Evolutionary conservation across 2,888 invertebrate species (phyloP), one percentile per base, ranked within the genome.

Genomic region (Thelaira solivaga): DNA sequence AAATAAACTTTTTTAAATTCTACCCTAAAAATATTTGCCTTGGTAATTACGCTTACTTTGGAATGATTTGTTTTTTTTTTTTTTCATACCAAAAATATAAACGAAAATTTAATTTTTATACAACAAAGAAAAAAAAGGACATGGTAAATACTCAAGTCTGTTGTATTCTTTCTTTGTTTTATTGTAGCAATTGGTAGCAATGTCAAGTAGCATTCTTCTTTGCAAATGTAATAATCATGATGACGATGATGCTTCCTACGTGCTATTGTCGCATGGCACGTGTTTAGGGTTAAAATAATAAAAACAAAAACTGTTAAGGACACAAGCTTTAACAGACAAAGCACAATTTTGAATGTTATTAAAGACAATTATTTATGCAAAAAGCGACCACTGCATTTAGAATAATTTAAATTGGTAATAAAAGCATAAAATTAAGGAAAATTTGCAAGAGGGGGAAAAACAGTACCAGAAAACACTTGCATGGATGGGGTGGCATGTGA

Each of bases 241-340:
- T 62, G 76, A 72, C 53, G 18, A 72, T 74, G 74, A 78, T 78
- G 64, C 69, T 55, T 67, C 61, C n/a, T 74, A 78, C 74, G 78
- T 78, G 78, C 47, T 71, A 11, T 55, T 61, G 47, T 65, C 55
- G 29, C 55, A 39, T 71, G 65, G 59, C 65, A 78, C 74, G 74
- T 69, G 74, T 69, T 65, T 65, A 74, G 61, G 49, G 61, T 67
- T 65, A 43, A 62, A 64, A 43, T 67, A 41, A 47, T 47, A 18
- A 24, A 34, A 67, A 34, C 2, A 2, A 29, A 22, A 36, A 55
- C 22, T 64, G 47, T 64, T 57, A 29, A 55, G 29, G 55, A 64
- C 45, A 45, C 34, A 62, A 62, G 10, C 22, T 47, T 47, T 39
- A 29, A 29, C 11, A 16, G 22, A 16, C 41, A 49, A 36, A n/a